phyloP scores from a whole-genome alignment of 1,140 invertebrate species.

The Panagrolaimus sp. region DNA sequence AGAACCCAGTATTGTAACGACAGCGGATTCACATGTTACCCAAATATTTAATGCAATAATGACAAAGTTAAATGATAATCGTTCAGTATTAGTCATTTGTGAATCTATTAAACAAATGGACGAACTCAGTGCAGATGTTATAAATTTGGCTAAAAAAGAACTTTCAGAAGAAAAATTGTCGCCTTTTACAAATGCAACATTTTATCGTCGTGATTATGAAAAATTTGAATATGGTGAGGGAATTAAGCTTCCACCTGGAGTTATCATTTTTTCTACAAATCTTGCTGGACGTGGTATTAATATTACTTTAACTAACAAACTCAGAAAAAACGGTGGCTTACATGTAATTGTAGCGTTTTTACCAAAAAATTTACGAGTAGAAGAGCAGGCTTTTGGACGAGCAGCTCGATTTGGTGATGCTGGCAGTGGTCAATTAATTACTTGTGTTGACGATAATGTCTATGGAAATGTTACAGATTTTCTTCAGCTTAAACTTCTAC shows the following conservation, averaged over 20 bases:
- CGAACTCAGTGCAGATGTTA: background rate
- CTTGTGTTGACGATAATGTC: background rate
- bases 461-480: background rate
- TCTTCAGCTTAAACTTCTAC: background rate
- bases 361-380: background rate
- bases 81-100: too few relatives aligned
- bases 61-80: too few relatives aligned
- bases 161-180: background rate
- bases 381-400: conserved; percentile 3
- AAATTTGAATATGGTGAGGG: background rate
- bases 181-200: background rate
- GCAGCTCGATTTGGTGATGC: conserved; percentile 8
- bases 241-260: background rate
- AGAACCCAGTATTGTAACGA: background rate
- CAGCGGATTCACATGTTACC: background rate
- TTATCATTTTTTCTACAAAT: background rate
- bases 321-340: background rate
- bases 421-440: background rate
- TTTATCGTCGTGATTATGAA: background rate
- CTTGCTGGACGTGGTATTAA: conserved; percentile 1
- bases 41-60: background rate
- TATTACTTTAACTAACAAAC: background rate
- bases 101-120: background rate
- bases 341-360: background rate
- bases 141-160: background rate